Conservation (phyloP, 2,797 vertebrate genomes). For the Myotis pilosus region DNA sequence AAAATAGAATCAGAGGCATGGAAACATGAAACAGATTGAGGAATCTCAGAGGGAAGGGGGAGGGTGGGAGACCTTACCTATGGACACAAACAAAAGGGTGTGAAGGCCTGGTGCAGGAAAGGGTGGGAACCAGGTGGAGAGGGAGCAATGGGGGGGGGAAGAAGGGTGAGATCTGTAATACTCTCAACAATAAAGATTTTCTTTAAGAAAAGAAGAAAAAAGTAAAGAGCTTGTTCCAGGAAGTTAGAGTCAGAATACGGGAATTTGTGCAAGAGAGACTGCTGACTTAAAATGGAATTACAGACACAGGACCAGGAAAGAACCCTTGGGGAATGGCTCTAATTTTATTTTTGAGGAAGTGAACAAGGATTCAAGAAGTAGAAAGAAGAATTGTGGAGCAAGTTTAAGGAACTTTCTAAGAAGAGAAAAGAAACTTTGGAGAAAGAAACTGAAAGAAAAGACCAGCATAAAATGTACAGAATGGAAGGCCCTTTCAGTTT, state of each 20-base stretch:
- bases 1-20: too few relatives aligned
- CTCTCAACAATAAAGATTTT: too few relatives aligned
- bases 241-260: neutral
- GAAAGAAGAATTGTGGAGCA: neutral
- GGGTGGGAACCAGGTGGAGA: too few relatives aligned
- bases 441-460: slow-evolving; percentile 44
- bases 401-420: slow-evolving; percentile 23
- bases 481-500: neutral
- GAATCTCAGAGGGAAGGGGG: too few relatives aligned
- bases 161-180: too few relatives aligned
- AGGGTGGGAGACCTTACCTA: too few relatives aligned
- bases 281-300: neutral
- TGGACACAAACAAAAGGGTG: too few relatives aligned
- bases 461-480: neutral
- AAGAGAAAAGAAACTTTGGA: slow-evolving; percentile 28
- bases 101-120: too few relatives aligned
- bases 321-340: neutral
- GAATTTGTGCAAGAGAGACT: neutral
- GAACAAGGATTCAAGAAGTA: slow-evolving; percentile 5
- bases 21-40: too few relatives aligned
- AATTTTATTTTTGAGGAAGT: slow-evolving; percentile 56
- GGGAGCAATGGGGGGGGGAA: too few relatives aligned
- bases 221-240: neutral
- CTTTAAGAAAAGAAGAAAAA: neutral
- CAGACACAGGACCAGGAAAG: neutral